Percentiles rank a stretch among this genome's conserved stretches.
phyloP scores from a whole-genome alignment of 1,140 invertebrate genomes.

The Aphidius ervi region DNA sequence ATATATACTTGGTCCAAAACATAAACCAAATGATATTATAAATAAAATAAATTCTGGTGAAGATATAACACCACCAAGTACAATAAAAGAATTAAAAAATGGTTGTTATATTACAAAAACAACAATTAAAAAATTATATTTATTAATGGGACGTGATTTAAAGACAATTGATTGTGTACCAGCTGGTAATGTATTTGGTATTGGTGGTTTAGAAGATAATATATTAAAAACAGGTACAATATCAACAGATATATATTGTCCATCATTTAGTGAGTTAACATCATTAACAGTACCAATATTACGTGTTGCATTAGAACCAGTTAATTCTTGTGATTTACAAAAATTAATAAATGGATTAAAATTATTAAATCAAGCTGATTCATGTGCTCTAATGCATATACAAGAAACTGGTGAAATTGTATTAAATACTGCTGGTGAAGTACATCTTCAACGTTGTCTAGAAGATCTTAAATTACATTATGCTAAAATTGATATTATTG shows the following conservation, averaged over 20 bases:
- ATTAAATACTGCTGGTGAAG: slow-evolving; percentile 93
- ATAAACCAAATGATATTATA: slow-evolving; percentile 67
- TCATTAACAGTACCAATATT: slow-evolving; percentile 83
- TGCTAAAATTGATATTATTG: slow-evolving; percentile 83
- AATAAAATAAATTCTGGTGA: slow-evolving; percentile 42
- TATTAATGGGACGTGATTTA: slow-evolving; percentile 92
- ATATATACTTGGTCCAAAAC: slow-evolving; percentile 87
- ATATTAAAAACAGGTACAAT: slow-evolving; percentile 89
- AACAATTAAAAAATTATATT: slow-evolving; percentile 70
- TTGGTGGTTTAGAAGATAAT: slow-evolving; percentile 82
- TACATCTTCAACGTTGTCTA: slow-evolving; percentile 93
- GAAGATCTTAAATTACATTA: slow-evolving; percentile 79
- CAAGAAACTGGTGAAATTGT: slow-evolving; percentile 96
- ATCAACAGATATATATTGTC: slow-evolving; percentile 78
- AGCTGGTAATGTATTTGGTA: slow-evolving; percentile 87
- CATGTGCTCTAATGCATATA: slow-evolving; percentile 83
- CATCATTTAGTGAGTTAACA: slow-evolving; percentile 83
- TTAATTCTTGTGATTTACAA: slow-evolving; percentile 74
- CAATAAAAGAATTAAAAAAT: slow-evolving; percentile 64
- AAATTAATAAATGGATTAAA: slow-evolving; percentile 77
- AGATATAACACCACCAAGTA: slow-evolving; percentile 54
- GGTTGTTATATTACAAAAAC: slow-evolving; percentile 63
- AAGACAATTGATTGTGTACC: slow-evolving; percentile 74
- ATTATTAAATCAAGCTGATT: slow-evolving; percentile 88
- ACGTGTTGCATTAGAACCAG: slow-evolving; percentile 90